These are phyloP conservation scores for Autographa pulchrina DNA, from an alignment of 2,888 invertebrate genomes.

Conservation along the genomic window DNA sequence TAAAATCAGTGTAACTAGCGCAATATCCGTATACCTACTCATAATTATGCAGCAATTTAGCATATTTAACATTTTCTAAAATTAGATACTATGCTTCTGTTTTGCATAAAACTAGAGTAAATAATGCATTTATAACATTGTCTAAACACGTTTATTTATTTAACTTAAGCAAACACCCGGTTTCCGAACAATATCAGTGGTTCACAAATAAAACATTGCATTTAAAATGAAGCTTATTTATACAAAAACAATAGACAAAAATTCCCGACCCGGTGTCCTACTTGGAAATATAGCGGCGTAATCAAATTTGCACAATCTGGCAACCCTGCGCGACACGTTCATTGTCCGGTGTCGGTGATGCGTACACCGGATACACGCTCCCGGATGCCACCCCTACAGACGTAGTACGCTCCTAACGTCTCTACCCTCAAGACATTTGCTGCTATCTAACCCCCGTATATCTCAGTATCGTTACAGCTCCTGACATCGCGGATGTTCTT, in stretches of 20 bases:
- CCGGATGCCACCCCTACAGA: constrained; percentile 55
- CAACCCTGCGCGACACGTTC: constrained; percentile 48
- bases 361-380: constrained; percentile 58
- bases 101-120: too few species aligned
- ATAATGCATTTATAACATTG: too few species aligned
- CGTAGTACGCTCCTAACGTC: constrained; percentile 42
- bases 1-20: too few species aligned
- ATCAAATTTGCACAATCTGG: constrained; percentile 62
- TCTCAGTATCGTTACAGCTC: constrained; percentile 52
- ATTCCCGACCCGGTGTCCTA: constrained; percentile 44
- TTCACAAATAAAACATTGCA: neutral
- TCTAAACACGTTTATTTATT: neutral
- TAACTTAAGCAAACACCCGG: neutral
- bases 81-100: too few species aligned
- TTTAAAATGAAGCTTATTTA: neutral
- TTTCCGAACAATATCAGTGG: neutral
- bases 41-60: too few species aligned
- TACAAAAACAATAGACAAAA: constrained; percentile 31
- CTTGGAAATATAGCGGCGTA: constrained; percentile 49
- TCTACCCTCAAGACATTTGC: constrained; percentile 59
- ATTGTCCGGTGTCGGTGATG: constrained; percentile 60
- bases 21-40: too few species aligned
- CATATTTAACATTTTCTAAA: too few species aligned
- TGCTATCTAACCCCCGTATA: constrained; percentile 47
- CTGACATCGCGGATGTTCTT: constrained; percentile 47